phyloP scores from a whole-genome alignment of 2,797 vertebrate species.

The Pelochelys cantorii region DNA sequence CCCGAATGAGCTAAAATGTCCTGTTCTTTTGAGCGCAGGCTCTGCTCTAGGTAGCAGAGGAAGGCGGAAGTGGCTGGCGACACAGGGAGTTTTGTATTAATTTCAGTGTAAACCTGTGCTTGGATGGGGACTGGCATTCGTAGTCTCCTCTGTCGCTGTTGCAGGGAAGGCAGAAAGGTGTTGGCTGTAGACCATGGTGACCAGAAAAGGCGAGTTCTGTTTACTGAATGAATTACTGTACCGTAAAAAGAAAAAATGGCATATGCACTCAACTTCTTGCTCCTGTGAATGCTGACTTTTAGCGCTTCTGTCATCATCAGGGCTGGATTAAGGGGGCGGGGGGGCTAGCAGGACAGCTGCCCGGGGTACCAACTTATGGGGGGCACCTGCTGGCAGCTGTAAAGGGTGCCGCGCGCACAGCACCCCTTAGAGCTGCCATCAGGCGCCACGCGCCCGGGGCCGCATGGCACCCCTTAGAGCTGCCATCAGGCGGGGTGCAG shows the following conservation, averaged over 20 bases:
- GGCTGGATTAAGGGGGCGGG: no score
- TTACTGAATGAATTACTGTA: neutral
- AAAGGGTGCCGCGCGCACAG: no score
- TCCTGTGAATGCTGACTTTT: neutral
- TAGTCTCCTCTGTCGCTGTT: neutral
- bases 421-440: no score
- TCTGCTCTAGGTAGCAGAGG: neutral
- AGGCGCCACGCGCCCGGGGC: no score
- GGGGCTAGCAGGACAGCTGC: no score
- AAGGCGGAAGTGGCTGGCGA: neutral
- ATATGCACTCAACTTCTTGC: neutral
- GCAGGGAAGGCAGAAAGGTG: neutral
- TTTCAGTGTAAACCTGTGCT: neutral
- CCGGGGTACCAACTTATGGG: no score
- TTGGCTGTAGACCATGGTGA: neutral
- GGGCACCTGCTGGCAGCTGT: no score
- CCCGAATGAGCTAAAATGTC: neutral
- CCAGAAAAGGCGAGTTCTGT: neutral
- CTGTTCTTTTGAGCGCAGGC: neutral
- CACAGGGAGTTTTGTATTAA: neutral
- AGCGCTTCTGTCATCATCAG: neutral
- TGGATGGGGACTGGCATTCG: neutral
- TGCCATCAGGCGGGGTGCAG: no score
- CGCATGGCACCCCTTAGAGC: no score
- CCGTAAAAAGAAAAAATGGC: no score